These are phyloP conservation scores for Fregetta grallaria DNA, from an alignment of 2,113 vertebrate species.

Conservation along the genomic window DNA sequence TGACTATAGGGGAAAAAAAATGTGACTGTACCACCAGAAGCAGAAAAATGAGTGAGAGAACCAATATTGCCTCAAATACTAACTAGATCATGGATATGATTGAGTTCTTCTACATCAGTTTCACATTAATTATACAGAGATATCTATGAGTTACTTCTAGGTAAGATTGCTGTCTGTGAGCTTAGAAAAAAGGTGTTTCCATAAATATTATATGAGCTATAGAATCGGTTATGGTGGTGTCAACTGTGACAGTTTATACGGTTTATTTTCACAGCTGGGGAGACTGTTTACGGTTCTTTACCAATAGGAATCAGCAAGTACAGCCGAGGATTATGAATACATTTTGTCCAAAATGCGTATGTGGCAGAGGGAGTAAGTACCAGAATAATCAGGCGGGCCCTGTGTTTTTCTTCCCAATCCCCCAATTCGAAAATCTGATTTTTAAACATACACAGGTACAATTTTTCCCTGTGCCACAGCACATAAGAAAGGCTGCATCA, in stretches of 20 bases:
- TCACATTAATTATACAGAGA: neutral
- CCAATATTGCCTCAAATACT: neutral
- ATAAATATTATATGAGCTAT: neutral
- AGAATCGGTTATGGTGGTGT: neutral
- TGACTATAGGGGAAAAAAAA: neutral
- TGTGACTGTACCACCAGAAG: neutral
- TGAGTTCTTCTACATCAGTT: neutral
- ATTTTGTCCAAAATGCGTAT: neutral
- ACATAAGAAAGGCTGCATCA: neutral
- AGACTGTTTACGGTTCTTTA: neutral
- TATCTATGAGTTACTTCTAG: neutral
- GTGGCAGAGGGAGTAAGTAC: neutral
- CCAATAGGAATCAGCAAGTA: neutral
- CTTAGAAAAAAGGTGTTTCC: neutral
- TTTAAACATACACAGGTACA: neutral
- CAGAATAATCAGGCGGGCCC: neutral
- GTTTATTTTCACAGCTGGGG: neutral
- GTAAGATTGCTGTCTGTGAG: neutral
- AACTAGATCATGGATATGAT: neutral
- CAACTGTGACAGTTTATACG: neutral
- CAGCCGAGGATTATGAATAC: neutral
- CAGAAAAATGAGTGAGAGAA: neutral
- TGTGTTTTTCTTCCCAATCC: rapidly evolving
- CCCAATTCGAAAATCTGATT: neutral
- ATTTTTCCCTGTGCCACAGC: neutral